Conservation (phyloP, 2,113 vertebrate species). For the Spea bombifrons region DNA sequence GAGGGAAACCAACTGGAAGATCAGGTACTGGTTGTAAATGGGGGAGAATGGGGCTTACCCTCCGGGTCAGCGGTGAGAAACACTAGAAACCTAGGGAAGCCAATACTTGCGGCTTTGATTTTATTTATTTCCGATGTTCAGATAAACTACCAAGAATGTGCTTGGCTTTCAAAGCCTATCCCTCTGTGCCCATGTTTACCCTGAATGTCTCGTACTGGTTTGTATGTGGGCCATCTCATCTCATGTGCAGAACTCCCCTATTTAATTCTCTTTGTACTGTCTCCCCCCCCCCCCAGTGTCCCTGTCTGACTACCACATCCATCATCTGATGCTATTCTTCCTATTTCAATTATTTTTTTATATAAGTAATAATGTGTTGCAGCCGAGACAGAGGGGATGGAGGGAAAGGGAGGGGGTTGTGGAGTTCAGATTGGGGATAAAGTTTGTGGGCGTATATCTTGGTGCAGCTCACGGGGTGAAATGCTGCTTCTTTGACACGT, state of each 20-base stretch:
- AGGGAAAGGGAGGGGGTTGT: conserved; percentile 58
- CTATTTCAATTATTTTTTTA: conserved; percentile 73
- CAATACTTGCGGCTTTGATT: not conserved
- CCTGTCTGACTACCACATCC: conserved; percentile 54
- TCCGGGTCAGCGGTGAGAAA: conserved; percentile 58
- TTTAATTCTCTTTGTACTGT: conserved; percentile 65
- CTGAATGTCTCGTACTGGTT: not conserved
- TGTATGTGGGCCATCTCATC: not conserved
- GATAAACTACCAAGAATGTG: conserved; percentile 3
- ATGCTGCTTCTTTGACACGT: conserved; percentile 70
- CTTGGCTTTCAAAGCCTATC: not conserved
- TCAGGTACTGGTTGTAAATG: conserved; percentile 82
- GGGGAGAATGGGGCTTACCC: conserved; percentile 60
- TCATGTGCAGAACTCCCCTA: not conserved
- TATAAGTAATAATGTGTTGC: conserved; percentile 54
- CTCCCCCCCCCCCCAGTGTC: conserved; percentile 31
- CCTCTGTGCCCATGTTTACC: not conserved
- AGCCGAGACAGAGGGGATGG: conserved; percentile 49
- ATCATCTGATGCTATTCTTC: conserved; percentile 58
- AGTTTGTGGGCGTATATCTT: conserved; percentile 68
- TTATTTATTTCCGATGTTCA: conserved; percentile 21
- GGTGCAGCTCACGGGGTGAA: conserved; percentile 57
- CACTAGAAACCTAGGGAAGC: conserved; percentile 18
- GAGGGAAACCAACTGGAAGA: conserved; percentile 85
- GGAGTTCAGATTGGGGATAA: conserved; percentile 74